Evolutionary conservation across 2,113 vertebrate species (phyloP).

Genomic region (Gallinago undulata): DNA sequence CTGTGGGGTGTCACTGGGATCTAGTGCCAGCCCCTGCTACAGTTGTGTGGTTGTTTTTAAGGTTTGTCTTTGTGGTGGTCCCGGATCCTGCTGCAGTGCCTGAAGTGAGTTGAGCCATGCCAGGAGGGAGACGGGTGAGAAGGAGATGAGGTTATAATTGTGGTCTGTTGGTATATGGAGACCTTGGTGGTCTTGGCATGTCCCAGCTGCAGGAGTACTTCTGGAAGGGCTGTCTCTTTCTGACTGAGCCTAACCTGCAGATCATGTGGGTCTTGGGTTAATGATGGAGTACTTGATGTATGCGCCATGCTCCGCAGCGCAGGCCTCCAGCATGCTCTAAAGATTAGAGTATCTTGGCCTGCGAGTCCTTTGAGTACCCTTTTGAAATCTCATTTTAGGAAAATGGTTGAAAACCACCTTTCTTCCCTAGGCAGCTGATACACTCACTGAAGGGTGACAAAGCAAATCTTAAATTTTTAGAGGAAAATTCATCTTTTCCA

Average conservation of each 20-base stretch:
- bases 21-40: neutral
- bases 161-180: neutral
- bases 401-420: neutral
- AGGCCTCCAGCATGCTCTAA: neutral
- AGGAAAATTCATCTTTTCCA: neutral
- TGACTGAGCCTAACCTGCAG: neutral
- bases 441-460: neutral
- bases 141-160: neutral
- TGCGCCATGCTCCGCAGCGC: rapidly evolving
- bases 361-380: neutral
- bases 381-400: neutral
- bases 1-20: neutral
- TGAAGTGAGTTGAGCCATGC: neutral
- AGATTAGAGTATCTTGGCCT: neutral
- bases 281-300: neutral
- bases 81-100: neutral
- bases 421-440: neutral
- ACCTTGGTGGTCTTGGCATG: neutral
- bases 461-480: neutral
- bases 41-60: neutral
- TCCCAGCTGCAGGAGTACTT: neutral
- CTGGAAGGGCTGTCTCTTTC: neutral
- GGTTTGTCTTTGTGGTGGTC: neutral
- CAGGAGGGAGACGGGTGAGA: neutral
- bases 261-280: neutral